These are phyloP conservation scores for Drepana arcuata DNA, from an alignment of 1,140 invertebrate species.

Conservation along the genomic window DNA sequence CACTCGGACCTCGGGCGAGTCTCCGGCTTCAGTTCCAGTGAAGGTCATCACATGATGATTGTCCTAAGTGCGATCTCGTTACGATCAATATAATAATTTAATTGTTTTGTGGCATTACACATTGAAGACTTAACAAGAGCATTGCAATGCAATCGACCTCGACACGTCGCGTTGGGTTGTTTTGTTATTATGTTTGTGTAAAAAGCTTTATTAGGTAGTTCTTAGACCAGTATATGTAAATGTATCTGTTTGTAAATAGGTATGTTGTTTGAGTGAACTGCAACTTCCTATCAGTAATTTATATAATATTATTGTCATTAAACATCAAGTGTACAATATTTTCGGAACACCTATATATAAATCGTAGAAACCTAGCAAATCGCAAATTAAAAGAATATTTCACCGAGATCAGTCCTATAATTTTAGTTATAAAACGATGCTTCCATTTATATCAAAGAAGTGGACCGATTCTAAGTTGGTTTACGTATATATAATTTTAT, in stretches of 20 bases:
- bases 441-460: conserved; percentile 71
- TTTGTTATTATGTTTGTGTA: conserved; percentile 63
- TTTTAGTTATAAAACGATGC: conserved; percentile 64
- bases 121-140: conserved; percentile 54
- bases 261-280: conserved; percentile 50
- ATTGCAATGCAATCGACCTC: conserved; percentile 57
- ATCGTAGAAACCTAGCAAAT: conserved; percentile 14
- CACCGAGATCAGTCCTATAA: conserved; percentile 30
- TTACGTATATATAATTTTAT: conserved; percentile 51
- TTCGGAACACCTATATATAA: conserved; percentile 19
- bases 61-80: conserved; percentile 69
- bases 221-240: conserved; percentile 49
- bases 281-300: conserved; percentile 13
- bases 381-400: conserved; percentile 9
- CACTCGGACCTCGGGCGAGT: conserved; percentile 6
- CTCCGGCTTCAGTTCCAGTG: conserved; percentile 47
- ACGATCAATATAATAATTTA: conserved; percentile 60
- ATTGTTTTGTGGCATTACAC: conserved; percentile 64
- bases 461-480: conserved; percentile 63
- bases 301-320: conserved; percentile 15
- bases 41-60: conserved; percentile 61
- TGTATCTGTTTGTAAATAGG: conserved; percentile 56
- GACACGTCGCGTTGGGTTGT: conserved; percentile 24
- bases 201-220: conserved; percentile 66
- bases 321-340: conserved; percentile 10